Conservation (phyloP, 2,888 invertebrate species). For the Yponomeuta malinellus region DNA sequence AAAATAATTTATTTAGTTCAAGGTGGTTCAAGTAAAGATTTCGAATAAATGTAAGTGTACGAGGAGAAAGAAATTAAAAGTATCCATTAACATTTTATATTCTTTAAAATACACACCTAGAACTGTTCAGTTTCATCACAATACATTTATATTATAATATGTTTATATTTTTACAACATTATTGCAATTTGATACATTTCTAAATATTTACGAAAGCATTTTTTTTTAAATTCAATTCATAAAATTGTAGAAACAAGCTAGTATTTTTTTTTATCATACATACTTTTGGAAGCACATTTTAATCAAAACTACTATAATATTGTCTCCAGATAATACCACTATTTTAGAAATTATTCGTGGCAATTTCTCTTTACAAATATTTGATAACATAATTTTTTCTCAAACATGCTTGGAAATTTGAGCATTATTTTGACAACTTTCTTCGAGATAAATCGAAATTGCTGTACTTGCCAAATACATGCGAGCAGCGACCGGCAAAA, state of each 20-base stretch:
- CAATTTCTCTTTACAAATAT: not conserved
- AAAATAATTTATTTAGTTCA: no score
- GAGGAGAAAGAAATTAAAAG: conserved; percentile 35
- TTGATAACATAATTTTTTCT: no score
- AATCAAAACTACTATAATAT: not conserved
- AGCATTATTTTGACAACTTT: no score
- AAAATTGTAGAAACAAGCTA: conserved; percentile 7
- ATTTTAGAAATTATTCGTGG: not conserved
- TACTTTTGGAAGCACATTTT: conserved; percentile 35
- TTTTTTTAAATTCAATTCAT: conserved; percentile 19
- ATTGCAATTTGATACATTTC: conserved; percentile 54
- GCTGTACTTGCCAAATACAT: no score
- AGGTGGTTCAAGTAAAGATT: no score
- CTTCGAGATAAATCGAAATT: no score
- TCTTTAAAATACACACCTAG: conserved; percentile 74
- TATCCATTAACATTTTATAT: conserved; percentile 69
- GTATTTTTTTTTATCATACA: conserved; percentile 7
- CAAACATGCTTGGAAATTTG: no score
- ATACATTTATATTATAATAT: conserved; percentile 44
- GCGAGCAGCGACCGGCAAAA: no score
- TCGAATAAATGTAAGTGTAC: not conserved
- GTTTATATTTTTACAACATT: conserved; percentile 50
- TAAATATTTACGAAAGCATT: conserved; percentile 26
- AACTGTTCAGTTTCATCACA: conserved; percentile 60
- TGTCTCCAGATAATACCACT: not conserved